A percentile compares a stretch with the other conserved stretches of the same genome.
Evolutionary conservation across 2,113 vertebrate genomes (phyloP).

Genomic region (Malaclemys terrapin): DNA sequence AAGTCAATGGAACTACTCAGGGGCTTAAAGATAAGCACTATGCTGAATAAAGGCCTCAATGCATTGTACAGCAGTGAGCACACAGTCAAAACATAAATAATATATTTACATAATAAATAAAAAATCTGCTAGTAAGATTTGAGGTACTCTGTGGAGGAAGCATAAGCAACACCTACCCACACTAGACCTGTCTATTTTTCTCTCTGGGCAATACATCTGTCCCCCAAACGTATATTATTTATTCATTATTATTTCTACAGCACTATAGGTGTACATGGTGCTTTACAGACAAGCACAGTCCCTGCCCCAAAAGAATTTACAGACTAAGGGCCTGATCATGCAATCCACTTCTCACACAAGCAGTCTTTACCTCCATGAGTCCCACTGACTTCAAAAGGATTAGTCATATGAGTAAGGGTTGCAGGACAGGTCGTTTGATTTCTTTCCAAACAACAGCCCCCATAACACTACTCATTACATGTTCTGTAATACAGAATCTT

Average conservation of each 20-base stretch:
- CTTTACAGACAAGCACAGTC: background rate
- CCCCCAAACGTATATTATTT: background rate
- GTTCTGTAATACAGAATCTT: background rate
- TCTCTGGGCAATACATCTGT: background rate
- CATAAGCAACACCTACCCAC: background rate
- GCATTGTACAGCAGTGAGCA: background rate
- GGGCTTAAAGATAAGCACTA: background rate
- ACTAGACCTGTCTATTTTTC: background rate
- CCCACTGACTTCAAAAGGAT: background rate
- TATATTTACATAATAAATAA: background rate
- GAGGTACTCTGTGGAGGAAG: background rate
- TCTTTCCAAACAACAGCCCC: constrained; percentile 36
- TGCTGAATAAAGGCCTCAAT: background rate
- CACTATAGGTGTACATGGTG: background rate
- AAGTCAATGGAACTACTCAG: background rate
- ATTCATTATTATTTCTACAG: background rate
- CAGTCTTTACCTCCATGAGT: background rate
- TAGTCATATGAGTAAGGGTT: background rate
- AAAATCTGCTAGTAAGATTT: background rate
- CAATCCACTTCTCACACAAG: background rate
- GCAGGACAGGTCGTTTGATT: constrained; percentile 53
- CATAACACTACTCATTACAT: background rate
- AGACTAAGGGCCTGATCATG: background rate
- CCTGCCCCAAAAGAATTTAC: background rate
- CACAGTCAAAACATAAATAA: background rate